phyloP scores from a whole-genome alignment of 2,888 invertebrate genomes.

The Drosophila lacicola region DNA sequence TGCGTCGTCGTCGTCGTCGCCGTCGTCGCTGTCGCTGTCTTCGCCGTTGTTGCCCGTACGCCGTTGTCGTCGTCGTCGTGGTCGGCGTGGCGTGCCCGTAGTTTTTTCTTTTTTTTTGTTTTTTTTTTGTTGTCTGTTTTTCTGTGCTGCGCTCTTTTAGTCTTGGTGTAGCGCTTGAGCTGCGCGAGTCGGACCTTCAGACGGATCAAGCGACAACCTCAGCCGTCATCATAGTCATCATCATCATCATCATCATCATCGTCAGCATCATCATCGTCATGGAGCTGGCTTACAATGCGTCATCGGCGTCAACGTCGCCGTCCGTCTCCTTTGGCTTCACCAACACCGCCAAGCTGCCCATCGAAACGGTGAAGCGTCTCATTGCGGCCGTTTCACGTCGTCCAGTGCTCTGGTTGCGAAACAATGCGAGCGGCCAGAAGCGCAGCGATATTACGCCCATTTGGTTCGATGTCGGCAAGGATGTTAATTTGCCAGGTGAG shows the following conservation, averaged over 20 bases:
- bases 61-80: conserved; percentile 51
- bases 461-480: conserved; percentile 79
- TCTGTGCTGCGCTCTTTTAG: conserved; percentile 58
- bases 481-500: conserved; percentile 78
- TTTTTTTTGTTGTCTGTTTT: conserved; percentile 22
- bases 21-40: background rate
- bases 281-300: conserved; percentile 74
- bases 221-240: conserved; percentile 10
- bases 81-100: conserved; percentile 72
- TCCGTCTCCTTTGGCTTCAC: conserved; percentile 67
- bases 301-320: conserved; percentile 60
- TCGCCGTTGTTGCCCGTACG: conserved; percentile 43
- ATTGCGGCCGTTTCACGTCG: conserved; percentile 77
- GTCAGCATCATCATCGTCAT: conserved; percentile 49
- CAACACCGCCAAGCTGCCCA: conserved; percentile 78
- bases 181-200: conserved; percentile 66
- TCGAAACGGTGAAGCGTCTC: conserved; percentile 76
- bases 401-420: conserved; percentile 78
- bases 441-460: conserved; percentile 77
- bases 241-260: conserved; percentile 44
- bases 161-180: conserved; percentile 76
- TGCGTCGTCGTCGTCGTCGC: conserved; percentile 48
- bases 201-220: conserved; percentile 13
- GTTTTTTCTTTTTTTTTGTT: conserved; percentile 43
- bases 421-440: conserved; percentile 71